A percentile compares a stretch with the other conserved stretches of the same genome.
These are phyloP conservation scores for Musca vetustissima DNA, from an alignment of 1,140 invertebrate species.

Conservation along the genomic window DNA sequence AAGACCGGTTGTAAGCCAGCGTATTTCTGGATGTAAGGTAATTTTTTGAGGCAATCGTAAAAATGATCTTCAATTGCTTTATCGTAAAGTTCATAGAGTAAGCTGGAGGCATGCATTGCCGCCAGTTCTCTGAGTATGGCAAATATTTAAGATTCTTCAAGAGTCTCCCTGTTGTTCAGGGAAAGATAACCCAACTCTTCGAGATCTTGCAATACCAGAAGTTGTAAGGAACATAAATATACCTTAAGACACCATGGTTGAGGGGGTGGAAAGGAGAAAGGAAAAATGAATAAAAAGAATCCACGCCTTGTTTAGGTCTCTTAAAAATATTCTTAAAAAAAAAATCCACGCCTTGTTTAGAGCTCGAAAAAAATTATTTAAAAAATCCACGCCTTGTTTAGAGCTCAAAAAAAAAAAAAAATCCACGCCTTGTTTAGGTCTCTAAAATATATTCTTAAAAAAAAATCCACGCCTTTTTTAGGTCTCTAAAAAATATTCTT, in stretches of 20 bases:
- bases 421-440: no score
- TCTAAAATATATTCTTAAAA: no score
- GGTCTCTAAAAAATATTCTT: no score
- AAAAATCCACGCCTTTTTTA: no score
- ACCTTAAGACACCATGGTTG: slow-evolving; percentile 37
- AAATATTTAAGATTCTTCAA: slow-evolving; percentile 29
- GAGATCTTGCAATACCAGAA: slow-evolving; percentile 55
- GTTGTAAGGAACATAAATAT: slow-evolving; percentile 47
- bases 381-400: no score
- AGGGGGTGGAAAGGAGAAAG: slow-evolving; percentile 28
- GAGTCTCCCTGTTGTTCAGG: slow-evolving; percentile 29
- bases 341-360: no score
- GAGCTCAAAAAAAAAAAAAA: no score
- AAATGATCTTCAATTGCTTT: slow-evolving; percentile 37
- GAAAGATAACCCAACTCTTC: background rate
- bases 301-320: no score
- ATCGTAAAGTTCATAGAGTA: slow-evolving; percentile 41
- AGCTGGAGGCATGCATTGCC: slow-evolving; percentile 53
- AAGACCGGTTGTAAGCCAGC: slow-evolving; percentile 46
- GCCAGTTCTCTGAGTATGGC: slow-evolving; percentile 47
- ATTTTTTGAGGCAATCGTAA: slow-evolving; percentile 40
- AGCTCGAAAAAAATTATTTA: no score
- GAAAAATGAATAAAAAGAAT: no score
- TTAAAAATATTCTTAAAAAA: no score
- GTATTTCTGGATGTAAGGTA: slow-evolving; percentile 36